Percentiles rank a stretch among this genome's conserved stretches.
Evolutionary conservation across 2,888 invertebrate genomes (phyloP).

Genomic region (Diaperis boleti): DNA sequence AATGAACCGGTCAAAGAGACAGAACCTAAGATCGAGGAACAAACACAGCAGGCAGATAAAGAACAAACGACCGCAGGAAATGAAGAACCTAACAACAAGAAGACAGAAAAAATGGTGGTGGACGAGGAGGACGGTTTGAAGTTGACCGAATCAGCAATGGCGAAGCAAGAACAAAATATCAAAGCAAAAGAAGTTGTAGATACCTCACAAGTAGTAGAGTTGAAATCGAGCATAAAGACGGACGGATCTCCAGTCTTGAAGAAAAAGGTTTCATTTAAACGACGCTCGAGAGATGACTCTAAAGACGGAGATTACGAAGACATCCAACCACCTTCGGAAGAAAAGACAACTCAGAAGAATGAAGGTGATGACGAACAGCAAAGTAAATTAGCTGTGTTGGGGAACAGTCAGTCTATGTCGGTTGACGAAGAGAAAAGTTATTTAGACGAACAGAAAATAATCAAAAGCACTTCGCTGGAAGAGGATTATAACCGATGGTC

Average conservation of each 20-base stretch:
- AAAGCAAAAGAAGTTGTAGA: constrained; percentile 43
- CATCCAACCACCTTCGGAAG: constrained; percentile 45
- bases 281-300: constrained; percentile 55
- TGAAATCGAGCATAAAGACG: constrained; percentile 54
- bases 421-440: constrained; percentile 59
- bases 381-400: constrained; percentile 43
- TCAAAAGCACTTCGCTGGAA: constrained; percentile 59
- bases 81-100: constrained; percentile 9
- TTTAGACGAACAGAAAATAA: constrained; percentile 57
- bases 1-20: neutral
- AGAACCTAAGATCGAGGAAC: constrained; percentile 11
- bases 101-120: constrained; percentile 52
- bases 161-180: constrained; percentile 39
- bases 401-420: constrained; percentile 56
- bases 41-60: constrained; percentile 39
- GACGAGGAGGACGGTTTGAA: constrained; percentile 65
- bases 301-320: constrained; percentile 56
- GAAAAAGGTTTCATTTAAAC: constrained; percentile 64
- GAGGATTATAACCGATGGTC: constrained; percentile 65
- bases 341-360: constrained; percentile 23
- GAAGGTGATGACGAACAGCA: constrained; percentile 44
- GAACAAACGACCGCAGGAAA: constrained; percentile 26
- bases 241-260: constrained; percentile 56
- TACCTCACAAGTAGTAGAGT: constrained; percentile 22
- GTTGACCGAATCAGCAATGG: constrained; percentile 52